Percentiles rank a stretch among this genome's conserved stretches.
Evolutionary conservation across 2,113 vertebrate species (phyloP).

Genomic region (Lichenostomus cassidix): DNA sequence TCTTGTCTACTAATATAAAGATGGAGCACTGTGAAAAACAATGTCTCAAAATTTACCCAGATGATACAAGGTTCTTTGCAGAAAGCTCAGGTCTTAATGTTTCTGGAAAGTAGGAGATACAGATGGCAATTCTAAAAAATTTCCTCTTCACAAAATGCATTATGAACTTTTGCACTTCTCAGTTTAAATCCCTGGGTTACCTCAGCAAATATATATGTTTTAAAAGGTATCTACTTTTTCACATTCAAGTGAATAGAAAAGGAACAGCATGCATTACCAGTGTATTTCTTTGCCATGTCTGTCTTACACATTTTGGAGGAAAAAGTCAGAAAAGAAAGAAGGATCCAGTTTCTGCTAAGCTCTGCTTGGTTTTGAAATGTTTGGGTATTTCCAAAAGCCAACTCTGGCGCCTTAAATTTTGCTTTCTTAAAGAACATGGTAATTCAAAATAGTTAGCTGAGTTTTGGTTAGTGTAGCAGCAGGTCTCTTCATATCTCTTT

Average conservation of each 20-base stretch:
- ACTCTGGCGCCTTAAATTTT: not conserved
- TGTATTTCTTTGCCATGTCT: not conserved
- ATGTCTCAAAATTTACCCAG: not conserved
- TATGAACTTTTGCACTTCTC: not conserved
- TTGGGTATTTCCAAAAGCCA: not conserved
- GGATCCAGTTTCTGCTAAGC: not conserved
- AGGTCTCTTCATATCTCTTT: not conserved
- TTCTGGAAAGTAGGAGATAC: slow-evolving; percentile 66
- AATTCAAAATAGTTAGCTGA: not conserved
- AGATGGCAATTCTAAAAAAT: slow-evolving; percentile 74
- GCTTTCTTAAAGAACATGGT: not conserved
- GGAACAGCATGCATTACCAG: not conserved
- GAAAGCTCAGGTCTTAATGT: slow-evolving; percentile 54
- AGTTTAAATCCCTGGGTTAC: not conserved
- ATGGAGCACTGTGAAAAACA: not conserved
- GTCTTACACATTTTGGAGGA: not conserved
- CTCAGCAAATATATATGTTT: not conserved
- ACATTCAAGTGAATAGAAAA: not conserved
- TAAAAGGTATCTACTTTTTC: not conserved
- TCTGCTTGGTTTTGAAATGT: slow-evolving; percentile 10
- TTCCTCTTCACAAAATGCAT: slow-evolving; percentile 52
- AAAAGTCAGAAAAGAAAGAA: not conserved
- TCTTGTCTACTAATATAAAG: not conserved
- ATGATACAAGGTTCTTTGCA: not conserved
- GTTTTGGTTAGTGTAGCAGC: not conserved